phyloP scores from a whole-genome alignment of 2,888 invertebrate genomes.

The Torymus auratus region DNA sequence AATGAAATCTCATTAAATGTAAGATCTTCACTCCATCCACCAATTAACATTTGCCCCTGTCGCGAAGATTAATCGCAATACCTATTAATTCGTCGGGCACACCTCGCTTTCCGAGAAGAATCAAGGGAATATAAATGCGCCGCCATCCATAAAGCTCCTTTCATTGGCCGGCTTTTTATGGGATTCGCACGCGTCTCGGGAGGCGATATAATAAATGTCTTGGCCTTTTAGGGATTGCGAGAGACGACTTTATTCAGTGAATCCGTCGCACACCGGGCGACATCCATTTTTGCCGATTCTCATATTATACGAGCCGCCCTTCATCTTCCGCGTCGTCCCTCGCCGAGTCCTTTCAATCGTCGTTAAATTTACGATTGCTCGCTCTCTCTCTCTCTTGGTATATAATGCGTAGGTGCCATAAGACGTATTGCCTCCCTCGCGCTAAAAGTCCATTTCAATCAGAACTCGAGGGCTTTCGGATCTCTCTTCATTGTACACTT shows the following conservation, averaged over 20 bases:
- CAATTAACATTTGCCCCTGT: no score
- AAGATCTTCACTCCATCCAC: no score
- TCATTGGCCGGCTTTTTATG: conserved; percentile 36
- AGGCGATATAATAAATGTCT: conserved; percentile 48
- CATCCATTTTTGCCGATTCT: conserved; percentile 49
- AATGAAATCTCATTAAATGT: no score
- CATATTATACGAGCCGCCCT: conserved; percentile 16
- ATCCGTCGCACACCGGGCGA: conserved; percentile 18
- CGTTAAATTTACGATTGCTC: conserved; percentile 5
- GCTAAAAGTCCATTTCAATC: no score
- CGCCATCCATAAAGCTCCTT: conserved; percentile 20
- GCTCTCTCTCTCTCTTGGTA: neutral
- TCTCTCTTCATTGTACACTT: no score
- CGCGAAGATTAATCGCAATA: no score
- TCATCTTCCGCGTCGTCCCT: neutral
- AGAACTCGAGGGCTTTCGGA: no score
- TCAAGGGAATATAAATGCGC: conserved; percentile 8
- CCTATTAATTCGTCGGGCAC: no score
- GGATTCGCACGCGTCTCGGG: conserved; percentile 7
- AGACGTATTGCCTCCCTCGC: no score
- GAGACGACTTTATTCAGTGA: conserved; percentile 42
- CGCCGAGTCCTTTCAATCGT: conserved; percentile 1
- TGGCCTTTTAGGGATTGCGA: neutral
- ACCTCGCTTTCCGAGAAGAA: no score
- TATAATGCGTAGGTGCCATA: no score